Conservation (phyloP, 1,140 invertebrate genomes). For the Aporrectodea caliginosa region DNA sequence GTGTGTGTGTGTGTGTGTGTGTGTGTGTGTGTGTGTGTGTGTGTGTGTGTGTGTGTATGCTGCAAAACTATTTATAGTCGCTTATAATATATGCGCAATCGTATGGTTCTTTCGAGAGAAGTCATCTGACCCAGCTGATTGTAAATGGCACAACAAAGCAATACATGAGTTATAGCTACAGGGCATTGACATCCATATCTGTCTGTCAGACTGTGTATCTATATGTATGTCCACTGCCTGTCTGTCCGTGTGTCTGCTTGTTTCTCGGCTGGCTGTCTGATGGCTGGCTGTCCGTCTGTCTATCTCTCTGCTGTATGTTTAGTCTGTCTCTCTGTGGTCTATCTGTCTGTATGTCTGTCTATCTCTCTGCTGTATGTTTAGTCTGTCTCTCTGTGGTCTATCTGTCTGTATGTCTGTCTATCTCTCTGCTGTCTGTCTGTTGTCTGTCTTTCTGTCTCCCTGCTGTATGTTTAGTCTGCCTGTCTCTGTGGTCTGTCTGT, state of each 20-base stretch:
- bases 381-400: neutral
- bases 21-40: too few species aligned
- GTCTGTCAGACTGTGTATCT: neutral
- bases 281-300: neutral
- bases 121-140: too few species aligned
- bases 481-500: neutral
- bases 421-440: neutral
- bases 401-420: neutral
- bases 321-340: neutral
- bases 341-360: neutral
- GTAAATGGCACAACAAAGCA: neutral
- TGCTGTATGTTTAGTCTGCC: too few species aligned
- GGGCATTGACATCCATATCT: neutral
- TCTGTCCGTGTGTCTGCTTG: neutral
- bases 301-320: neutral
- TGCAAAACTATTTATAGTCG: too few species aligned
- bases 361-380: neutral
- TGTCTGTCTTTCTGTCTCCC: neutral
- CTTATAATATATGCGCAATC: too few species aligned
- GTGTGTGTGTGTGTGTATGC: too few species aligned
- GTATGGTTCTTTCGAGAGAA: too few species aligned
- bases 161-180: neutral
- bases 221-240: neutral
- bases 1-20: too few species aligned
- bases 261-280: neutral